phyloP scores from a whole-genome alignment of 2,888 invertebrate species.

The Tuberolachnus salignus region DNA sequence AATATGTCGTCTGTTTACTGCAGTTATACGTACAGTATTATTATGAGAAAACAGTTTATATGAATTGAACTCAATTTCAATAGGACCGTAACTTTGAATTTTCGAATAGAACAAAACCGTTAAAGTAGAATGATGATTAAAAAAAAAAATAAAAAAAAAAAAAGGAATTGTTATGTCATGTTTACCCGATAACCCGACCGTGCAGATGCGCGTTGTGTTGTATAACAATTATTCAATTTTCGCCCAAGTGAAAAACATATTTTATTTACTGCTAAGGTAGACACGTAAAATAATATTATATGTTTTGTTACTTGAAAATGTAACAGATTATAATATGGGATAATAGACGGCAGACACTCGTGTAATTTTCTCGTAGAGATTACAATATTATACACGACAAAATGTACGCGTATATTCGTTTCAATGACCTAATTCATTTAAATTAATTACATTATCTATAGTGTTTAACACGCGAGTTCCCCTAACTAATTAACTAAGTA shows the following conservation, averaged over 20 bases:
- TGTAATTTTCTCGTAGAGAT: background rate
- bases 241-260: too few species aligned
- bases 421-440: slow-evolving; percentile 1
- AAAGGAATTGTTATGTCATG: too few species aligned
- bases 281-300: too few species aligned
- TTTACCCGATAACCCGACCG: too few species aligned
- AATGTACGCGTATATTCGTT: background rate
- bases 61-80: background rate
- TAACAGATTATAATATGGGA: background rate
- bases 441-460: slow-evolving; percentile 2
- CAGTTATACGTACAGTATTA: background rate
- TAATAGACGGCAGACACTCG: background rate
- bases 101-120: background rate
- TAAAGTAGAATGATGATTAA: background rate
- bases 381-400: background rate
- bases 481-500: background rate
- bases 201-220: too few species aligned
- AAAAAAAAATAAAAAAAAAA: too few species aligned
- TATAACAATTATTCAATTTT: too few species aligned
- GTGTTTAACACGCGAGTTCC: background rate
- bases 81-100: background rate
- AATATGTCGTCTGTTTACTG: background rate
- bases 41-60: too few species aligned
- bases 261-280: too few species aligned
- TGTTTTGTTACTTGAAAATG: background rate